Evolutionary conservation across 1,140 invertebrate genomes (phyloP).

Genomic region (Drosophila ananassae): DNA sequence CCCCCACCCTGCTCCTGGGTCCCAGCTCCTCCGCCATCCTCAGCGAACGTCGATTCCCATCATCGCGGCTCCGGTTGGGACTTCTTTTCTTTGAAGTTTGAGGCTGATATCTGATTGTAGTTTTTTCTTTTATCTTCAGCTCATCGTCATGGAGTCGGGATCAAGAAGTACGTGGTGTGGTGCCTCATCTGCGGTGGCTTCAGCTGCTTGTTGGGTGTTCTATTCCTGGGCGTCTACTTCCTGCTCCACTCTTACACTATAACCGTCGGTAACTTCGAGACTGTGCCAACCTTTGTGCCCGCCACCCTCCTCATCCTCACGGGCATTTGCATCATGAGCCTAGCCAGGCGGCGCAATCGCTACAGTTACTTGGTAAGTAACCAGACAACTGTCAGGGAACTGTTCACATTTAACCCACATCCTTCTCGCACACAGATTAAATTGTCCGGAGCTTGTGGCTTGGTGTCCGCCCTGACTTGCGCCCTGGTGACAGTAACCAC

Average conservation of each 20-base stretch:
- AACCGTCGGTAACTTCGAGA: conserved; percentile 92
- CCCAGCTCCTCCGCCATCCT: conserved; percentile 74
- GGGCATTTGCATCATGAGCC: conserved; percentile 92
- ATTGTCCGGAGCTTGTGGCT: conserved; percentile 92
- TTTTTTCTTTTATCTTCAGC: conserved; percentile 20
- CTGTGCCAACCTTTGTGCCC: conserved; percentile 92
- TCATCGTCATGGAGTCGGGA: conserved; percentile 83
- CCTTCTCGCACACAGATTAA: conserved; percentile 88
- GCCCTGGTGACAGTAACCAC: conserved; percentile 95
- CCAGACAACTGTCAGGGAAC: accelerated
- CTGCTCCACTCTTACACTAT: conserved; percentile 91
- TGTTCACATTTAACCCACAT: background rate
- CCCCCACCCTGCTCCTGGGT: conserved; percentile 84
- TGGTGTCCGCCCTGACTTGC: conserved; percentile 93
- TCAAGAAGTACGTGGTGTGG: conserved; percentile 90
- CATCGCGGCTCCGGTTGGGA: conserved; percentile 59
- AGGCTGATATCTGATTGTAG: background rate
- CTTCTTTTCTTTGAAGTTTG: conserved; percentile 6
- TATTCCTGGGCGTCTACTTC: conserved; percentile 91
- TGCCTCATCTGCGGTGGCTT: conserved; percentile 90
- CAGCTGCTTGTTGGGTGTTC: conserved; percentile 89
- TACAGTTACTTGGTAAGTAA: conserved; percentile 92
- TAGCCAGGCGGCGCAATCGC: conserved; percentile 92
- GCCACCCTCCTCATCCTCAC: conserved; percentile 93
- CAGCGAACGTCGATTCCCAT: conserved; percentile 56